Evolutionary conservation across 2,797 vertebrate species (phyloP).

Genomic region (Micrastur ruficollis): DNA sequence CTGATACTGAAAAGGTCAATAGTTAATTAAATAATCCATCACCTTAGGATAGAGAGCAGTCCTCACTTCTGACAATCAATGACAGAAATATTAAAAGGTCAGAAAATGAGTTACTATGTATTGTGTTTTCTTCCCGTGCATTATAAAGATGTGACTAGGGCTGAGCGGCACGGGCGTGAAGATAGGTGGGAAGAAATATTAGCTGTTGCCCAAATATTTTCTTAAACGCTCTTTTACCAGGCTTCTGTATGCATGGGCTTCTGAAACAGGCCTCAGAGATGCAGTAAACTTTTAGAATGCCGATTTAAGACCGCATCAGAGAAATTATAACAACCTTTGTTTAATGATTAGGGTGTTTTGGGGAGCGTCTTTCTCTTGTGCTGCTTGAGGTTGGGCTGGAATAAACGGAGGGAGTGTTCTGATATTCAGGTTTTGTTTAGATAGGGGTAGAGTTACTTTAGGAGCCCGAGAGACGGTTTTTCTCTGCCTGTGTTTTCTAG

Average conservation of each 20-base stretch:
- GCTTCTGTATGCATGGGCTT: neutral
- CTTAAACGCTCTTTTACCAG: neutral
- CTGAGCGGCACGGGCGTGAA: neutral
- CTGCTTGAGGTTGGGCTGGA: neutral
- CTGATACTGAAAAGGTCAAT: constrained; percentile 97
- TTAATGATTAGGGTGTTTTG: neutral
- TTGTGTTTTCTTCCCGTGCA: constrained; percentile 73
- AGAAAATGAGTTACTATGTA: constrained; percentile 91
- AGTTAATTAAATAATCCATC: constrained; percentile 99
- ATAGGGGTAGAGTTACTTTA: neutral
- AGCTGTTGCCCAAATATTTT: constrained; percentile 32
- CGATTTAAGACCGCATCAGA: neutral
- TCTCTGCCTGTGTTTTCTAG: neutral
- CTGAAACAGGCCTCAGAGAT: neutral
- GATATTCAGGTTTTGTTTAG: neutral
- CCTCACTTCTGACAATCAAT: constrained; percentile 90
- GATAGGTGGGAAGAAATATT: constrained; percentile 47
- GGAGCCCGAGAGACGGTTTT: neutral
- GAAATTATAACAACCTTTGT: neutral
- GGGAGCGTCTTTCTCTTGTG: neutral
- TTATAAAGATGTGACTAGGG: constrained; percentile 72
- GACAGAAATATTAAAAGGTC: constrained; percentile 98
- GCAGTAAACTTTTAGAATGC: neutral
- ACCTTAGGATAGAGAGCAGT: constrained; percentile 92
- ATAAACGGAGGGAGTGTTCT: neutral